phyloP scores from a whole-genome alignment of 2,113 vertebrate species.

The Pyrgilauda ruficollis region DNA sequence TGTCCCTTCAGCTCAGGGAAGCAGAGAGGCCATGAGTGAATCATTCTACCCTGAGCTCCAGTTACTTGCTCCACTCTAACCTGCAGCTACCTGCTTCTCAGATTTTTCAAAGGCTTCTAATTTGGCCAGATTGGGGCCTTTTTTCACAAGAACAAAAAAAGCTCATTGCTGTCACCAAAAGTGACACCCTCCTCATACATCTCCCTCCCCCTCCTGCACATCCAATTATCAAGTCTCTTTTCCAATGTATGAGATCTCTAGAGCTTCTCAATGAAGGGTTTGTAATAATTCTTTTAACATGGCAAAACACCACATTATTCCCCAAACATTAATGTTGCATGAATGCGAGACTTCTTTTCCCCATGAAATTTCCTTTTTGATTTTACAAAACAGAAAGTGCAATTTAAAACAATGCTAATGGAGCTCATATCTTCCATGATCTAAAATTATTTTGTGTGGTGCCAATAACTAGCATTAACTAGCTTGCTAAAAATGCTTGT shows the following conservation, averaged over 20 bases:
- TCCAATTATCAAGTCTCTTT: constrained; percentile 66
- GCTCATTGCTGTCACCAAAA: constrained; percentile 57
- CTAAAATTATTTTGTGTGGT: constrained; percentile 25
- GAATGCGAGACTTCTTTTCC: constrained; percentile 60
- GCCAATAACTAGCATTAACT: background rate
- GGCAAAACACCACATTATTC: constrained; percentile 66
- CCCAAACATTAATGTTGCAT: constrained; percentile 70
- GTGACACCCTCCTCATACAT: constrained; percentile 32
- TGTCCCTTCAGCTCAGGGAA: background rate
- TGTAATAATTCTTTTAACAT: constrained; percentile 70
- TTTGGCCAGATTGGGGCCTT: background rate
- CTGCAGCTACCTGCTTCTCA: background rate
- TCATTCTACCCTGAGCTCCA: background rate
- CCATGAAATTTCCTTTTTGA: constrained; percentile 61
- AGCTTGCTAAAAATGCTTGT: background rate
- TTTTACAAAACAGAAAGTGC: constrained; percentile 64
- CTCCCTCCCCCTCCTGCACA: constrained; percentile 41
- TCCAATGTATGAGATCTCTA: constrained; percentile 55
- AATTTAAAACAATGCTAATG: constrained; percentile 64
- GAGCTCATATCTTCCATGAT: background rate
- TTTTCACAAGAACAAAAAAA: constrained; percentile 42
- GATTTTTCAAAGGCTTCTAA: constrained; percentile 15
- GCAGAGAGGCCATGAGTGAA: background rate
- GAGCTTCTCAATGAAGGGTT: constrained; percentile 65
- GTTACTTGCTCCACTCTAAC: background rate